These are phyloP conservation scores for Stegophylla sp. DNA, from an alignment of 2,888 invertebrate species.

Conservation along the genomic window DNA sequence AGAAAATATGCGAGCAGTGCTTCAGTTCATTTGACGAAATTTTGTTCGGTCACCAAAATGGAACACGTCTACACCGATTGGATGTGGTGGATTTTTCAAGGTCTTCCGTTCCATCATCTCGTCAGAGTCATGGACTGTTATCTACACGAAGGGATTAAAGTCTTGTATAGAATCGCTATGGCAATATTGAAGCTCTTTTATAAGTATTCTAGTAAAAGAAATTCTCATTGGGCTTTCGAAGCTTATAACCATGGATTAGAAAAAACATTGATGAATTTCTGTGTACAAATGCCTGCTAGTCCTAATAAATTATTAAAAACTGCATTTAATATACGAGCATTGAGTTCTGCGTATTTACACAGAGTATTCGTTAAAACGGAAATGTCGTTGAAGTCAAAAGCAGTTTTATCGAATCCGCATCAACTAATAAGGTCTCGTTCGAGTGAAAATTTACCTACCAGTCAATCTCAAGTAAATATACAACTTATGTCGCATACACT, in stretches of 20 bases:
- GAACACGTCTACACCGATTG: slow-evolving; percentile 92
- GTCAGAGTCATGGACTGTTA: slow-evolving; percentile 95
- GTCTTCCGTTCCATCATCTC: slow-evolving; percentile 92
- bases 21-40: slow-evolving; percentile 81
- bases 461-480: slow-evolving; percentile 91
- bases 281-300: slow-evolving; percentile 83
- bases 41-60: slow-evolving; percentile 70
- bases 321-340: slow-evolving; percentile 90
- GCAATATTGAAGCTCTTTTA: slow-evolving; percentile 92
- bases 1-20: slow-evolving; percentile 97
- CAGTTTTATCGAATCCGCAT: slow-evolving; percentile 74
- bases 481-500: slow-evolving; percentile 94
- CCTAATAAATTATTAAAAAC: slow-evolving; percentile 83
- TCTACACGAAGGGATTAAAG: slow-evolving; percentile 96
- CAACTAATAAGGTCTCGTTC: slow-evolving; percentile 83
- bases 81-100: slow-evolving; percentile 97
- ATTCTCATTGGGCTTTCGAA: slow-evolving; percentile 83
- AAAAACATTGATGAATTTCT: slow-evolving; percentile 84
- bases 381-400: slow-evolving; percentile 89
- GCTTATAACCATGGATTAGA: slow-evolving; percentile 85
- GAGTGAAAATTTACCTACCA: slow-evolving; percentile 87
- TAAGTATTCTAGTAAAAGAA: slow-evolving; percentile 79
- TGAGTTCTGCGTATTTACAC: slow-evolving; percentile 92
- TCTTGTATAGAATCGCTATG: slow-evolving; percentile 90
- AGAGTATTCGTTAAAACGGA: slow-evolving; percentile 92